Base-by-base conservation (phyloP, 2,888 invertebrate species). In the Heliconius cydno region DNA sequence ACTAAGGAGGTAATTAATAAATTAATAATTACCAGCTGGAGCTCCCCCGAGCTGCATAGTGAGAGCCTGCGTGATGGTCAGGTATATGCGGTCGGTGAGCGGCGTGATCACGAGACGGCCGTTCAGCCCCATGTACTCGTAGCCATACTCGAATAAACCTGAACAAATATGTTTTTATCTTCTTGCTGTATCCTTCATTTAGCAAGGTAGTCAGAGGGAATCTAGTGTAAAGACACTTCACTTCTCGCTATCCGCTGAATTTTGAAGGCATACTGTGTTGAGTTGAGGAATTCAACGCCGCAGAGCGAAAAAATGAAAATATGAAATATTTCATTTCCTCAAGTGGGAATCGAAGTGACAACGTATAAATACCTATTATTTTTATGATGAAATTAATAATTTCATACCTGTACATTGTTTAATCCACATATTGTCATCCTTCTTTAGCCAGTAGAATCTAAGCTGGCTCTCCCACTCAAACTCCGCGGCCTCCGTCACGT, bases 381-480 rank as follows among this genome's bases (percentile, higher is more conserved):
- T 30, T 30, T 30, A 30, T 30, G 30, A 30, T 30, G 30, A 30
- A 30, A 30, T 60, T 15, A 41, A n/a, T 10, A 22, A 30, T 3
- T 9, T 75, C 83, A 82, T 79, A 91, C 96, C 97, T 30, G 97
- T 97, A 88, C 98, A 99, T 88, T 99, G 99, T 38, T 96, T 95
- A 30, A 98, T 97, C 92, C 97, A 96, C 28, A 98, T 90, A 86
- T 98, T 97, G 88, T 98, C 98, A 67, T 97, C 94, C 79, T 96
- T 96, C 87, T 97, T 97, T 2, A 97, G 93, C 99, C 99, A 99
- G 88, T 99, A 99, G 94, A 98, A 98, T 79, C 98, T 94, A 81
- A 99, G 94, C 90, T 99, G 98, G 87, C 98, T 98, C 91, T 98
- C 98, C 99, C 99, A 99, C 86, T 98, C 97, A 86, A 99, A 99